Percentiles rank a stretch among this genome's conserved stretches.
Evolutionary conservation across 2,113 vertebrate genomes (phyloP).

Genomic region (Fukomys damarensis): DNA sequence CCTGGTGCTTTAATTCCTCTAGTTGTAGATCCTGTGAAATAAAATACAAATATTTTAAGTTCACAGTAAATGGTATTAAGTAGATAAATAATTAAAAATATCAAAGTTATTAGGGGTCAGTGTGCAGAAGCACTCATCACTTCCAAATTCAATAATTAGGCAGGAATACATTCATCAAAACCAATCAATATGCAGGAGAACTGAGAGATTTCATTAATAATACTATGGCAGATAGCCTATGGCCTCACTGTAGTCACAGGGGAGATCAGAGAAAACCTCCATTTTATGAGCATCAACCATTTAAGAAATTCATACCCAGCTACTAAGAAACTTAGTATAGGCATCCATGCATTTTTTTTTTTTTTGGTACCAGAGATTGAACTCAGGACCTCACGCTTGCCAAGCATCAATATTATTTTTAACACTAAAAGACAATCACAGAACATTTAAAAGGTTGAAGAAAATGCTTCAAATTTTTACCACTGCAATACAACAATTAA

Average conservation of each 20-base stretch:
- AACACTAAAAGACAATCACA: conserved; percentile 4
- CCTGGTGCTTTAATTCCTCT: conserved; percentile 94
- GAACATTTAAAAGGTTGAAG: not conserved
- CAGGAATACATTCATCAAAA: conserved; percentile 1
- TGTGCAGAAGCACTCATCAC: not conserved
- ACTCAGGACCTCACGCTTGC: too few species aligned
- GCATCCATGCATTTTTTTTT: too few species aligned
- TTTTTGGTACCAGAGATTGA: too few species aligned
- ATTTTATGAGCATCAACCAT: not conserved
- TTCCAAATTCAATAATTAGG: conserved; percentile 22
- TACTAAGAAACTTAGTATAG: not conserved
- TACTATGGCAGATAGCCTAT: not conserved
- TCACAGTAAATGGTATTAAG: not conserved
- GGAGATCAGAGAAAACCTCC: not conserved
- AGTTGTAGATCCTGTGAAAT: conserved; percentile 92
- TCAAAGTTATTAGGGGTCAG: not conserved
- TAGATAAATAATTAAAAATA: conserved; percentile 43
- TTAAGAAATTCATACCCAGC: conserved; percentile 29
- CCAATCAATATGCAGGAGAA: not conserved
- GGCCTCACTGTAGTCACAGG: not conserved
- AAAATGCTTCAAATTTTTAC: conserved; percentile 33
- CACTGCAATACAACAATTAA: not conserved
- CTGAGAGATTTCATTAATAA: not conserved
- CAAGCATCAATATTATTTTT: not conserved
- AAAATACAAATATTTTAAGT: conserved; percentile 10